These are phyloP conservation scores for Bombus balteatus DNA, from an alignment of 1,140 invertebrate genomes.

Conservation along the genomic window DNA sequence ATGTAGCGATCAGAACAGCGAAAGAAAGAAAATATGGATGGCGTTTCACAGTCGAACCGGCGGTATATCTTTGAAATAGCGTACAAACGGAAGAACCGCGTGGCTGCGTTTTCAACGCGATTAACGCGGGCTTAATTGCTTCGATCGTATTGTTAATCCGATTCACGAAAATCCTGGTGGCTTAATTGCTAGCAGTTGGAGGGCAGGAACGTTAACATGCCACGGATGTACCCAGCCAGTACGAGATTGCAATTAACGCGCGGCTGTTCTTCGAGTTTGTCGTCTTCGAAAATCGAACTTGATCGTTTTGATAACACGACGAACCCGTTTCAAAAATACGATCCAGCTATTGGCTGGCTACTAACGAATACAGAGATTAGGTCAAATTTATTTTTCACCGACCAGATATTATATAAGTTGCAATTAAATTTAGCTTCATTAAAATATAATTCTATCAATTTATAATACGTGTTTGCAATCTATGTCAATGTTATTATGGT, in stretches of 20 bases:
- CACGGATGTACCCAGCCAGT: neutral
- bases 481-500: no score
- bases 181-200: conserved; percentile 31
- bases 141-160: conserved; percentile 37
- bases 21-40: neutral
- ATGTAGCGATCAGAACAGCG: neutral
- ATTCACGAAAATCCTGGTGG: conserved; percentile 37
- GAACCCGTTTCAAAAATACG: no score
- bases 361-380: no score
- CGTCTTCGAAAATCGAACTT: neutral
- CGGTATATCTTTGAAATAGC: neutral
- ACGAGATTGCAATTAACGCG: conserved; percentile 31
- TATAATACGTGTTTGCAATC: no score
- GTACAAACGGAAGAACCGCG: neutral
- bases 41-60: neutral
- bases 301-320: neutral
- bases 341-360: no score
- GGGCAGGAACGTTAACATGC: conserved; percentile 3
- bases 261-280: no score
- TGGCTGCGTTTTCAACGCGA: neutral
- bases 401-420: no score
- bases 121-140: conserved; percentile 35
- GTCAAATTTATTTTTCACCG: no score
- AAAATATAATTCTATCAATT: no score
- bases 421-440: no score